Evolutionary conservation across 2,888 invertebrate species (phyloP), one percentile per base, ranked within the genome.

Genomic region (Aelia acuminata): DNA sequence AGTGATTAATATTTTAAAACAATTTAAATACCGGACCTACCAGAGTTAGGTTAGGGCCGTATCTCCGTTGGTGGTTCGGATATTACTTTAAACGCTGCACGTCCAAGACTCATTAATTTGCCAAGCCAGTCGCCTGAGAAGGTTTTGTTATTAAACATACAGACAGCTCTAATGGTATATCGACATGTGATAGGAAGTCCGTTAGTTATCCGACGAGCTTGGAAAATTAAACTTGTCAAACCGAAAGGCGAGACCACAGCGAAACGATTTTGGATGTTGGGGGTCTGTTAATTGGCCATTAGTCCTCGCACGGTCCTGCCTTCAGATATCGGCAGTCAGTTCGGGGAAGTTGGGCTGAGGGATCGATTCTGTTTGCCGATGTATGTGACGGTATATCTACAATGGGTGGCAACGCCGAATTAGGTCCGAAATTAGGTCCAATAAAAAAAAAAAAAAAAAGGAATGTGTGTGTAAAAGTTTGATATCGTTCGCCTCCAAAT

Each of bases 181-280:
- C n/a, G n/a, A n/a, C 35, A 35, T 70, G 20, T 35, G 15, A 70
- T 70, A 18, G 63, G 35, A 70, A 70, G 63, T 5, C 7, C 15
- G 63, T 70, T 22, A n/a, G 26, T 57, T 1, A 26, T n/a, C n/a
- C 57, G 13, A 8, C n/a, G 31, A 18, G 63, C 8, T 70, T 70
- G 18, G 63, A 70, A 70, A 57, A 70, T 70, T 35, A 35, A 70
- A 35, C 63, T 70, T 57, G 57, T 57, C 57, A 57, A 57, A 13
- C 26, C 63, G 63, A 70, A 31, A 70, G 31, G 35, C 7, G 57
- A 57, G 57, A 26, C 4, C 26, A 0, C 31, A 15, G 35, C 18
- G 63, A 35, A 57, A 35, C 8, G 35, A 70, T 70, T 70, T 18
- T 31, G 15, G 31, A 63, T 31, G 15, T 31, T 31, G 31, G 63